Conservation (phyloP, 2,113 vertebrate species). For the Takifugu bimaculatus region DNA sequence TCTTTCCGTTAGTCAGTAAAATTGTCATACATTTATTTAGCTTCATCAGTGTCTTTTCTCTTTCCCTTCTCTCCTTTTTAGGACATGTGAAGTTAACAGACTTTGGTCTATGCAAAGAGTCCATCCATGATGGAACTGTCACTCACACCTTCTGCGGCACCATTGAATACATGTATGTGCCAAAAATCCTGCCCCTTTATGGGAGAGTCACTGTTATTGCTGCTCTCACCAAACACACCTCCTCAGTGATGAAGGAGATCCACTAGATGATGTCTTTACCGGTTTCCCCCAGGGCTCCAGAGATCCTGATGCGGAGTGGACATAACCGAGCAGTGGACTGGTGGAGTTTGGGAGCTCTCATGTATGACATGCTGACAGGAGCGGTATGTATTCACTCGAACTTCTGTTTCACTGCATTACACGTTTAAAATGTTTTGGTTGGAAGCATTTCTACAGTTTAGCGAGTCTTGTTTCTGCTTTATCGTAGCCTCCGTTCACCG, state of each 20-base stretch:
- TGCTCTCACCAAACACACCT: neutral
- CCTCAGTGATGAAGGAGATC: too few relatives aligned
- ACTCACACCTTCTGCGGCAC: slow-evolving; percentile 99
- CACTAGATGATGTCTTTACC: too few relatives aligned
- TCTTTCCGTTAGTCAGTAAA: neutral
- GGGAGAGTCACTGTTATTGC: too few relatives aligned
- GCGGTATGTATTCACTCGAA: slow-evolving; percentile 82
- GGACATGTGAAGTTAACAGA: slow-evolving; percentile 98
- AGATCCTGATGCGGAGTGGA: slow-evolving; percentile 97
- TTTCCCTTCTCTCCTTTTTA: slow-evolving; percentile 46
- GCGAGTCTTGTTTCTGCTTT: too few relatives aligned
- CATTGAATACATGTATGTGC: slow-evolving; percentile 97
- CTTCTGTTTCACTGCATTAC: neutral
- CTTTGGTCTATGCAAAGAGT: slow-evolving; percentile 98
- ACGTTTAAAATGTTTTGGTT: too few relatives aligned
- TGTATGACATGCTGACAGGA: slow-evolving; percentile 99
- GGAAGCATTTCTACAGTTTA: too few relatives aligned
- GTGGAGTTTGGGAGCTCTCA: slow-evolving; percentile 99
- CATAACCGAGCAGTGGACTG: slow-evolving; percentile 98
- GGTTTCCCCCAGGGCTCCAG: slow-evolving; percentile 83
- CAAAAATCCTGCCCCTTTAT: neutral
- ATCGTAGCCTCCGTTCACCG: slow-evolving; percentile 91
- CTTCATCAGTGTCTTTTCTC: too few relatives aligned
- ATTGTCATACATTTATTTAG: neutral
- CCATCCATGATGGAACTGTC: slow-evolving; percentile 97